Conservation (phyloP, 2,113 vertebrate genomes). For the Neolamprologus tretocephalus region DNA sequence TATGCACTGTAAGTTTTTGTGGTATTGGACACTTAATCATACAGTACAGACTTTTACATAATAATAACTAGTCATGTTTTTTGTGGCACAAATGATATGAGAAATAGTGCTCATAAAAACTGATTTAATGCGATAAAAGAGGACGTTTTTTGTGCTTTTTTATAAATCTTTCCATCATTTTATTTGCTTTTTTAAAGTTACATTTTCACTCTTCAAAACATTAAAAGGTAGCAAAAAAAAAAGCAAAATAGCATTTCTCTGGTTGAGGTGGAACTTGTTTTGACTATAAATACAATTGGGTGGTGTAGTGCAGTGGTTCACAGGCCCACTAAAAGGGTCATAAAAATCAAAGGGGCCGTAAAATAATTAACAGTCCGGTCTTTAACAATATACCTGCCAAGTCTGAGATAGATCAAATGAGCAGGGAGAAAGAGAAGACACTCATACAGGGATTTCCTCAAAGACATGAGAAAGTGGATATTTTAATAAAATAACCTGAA, state of each 20-base stretch:
- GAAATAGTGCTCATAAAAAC: constrained; percentile 15
- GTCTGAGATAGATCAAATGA: background rate
- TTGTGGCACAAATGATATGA: constrained; percentile 11
- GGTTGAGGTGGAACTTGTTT: background rate
- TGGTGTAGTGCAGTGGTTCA: background rate
- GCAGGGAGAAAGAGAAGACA: background rate
- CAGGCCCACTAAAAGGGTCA: background rate
- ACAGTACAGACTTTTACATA: background rate
- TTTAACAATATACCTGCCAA: background rate
- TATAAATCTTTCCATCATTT: background rate
- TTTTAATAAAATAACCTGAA: background rate
- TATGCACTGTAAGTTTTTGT: background rate
- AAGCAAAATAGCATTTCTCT: background rate
- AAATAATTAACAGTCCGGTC: background rate
- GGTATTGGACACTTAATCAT: background rate
- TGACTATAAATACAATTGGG: background rate
- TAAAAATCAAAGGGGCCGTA: background rate
- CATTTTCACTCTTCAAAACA: background rate
- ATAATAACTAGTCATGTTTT: background rate
- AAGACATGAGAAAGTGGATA: background rate
- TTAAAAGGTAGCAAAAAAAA: background rate
- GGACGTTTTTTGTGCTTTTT: background rate
- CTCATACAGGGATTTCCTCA: background rate
- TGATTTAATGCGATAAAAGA: constrained; percentile 2
- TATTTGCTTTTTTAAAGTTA: background rate